phyloP scores from a whole-genome alignment of 2,797 vertebrate genomes.

The Premnoplex brunnescens region DNA sequence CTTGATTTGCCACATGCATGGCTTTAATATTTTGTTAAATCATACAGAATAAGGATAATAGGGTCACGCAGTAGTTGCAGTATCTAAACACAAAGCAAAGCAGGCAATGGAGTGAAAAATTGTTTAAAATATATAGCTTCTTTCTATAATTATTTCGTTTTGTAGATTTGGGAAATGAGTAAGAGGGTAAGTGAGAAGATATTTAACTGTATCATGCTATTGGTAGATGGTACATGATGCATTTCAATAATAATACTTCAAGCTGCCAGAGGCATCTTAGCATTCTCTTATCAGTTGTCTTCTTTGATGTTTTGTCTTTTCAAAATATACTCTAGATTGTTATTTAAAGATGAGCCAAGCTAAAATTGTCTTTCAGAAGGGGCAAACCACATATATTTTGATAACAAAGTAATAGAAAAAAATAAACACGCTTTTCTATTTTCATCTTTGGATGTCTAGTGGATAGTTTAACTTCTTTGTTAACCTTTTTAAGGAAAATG shows the following conservation, averaged over 20 bases:
- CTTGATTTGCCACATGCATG: not conserved
- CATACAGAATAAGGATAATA: not conserved
- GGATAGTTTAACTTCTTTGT: not conserved
- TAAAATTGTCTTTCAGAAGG: not conserved
- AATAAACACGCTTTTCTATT: not conserved
- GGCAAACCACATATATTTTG: not conserved
- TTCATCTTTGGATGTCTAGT: not conserved
- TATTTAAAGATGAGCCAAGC: not conserved
- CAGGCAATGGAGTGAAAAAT: not conserved
- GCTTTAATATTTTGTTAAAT: not conserved
- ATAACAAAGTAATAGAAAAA: not conserved
- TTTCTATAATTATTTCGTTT: not conserved
- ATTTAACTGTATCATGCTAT: not conserved
- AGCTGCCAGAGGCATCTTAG: not conserved
- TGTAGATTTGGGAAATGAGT: not conserved
- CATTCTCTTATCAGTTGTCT: not conserved
- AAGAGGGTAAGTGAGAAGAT: not conserved
- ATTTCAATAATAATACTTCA: not conserved
- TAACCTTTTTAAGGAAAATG: not conserved
- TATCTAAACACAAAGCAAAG: not conserved
- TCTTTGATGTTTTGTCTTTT: not conserved
- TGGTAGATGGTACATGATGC: not conserved
- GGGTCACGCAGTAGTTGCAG: not conserved
- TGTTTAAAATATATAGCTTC: not conserved
- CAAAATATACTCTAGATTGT: not conserved